A percentile compares a stretch with the other conserved stretches of the same genome.
Evolutionary conservation across 2,113 vertebrate species (phyloP).

Genomic region (Ochotona princeps): DNA sequence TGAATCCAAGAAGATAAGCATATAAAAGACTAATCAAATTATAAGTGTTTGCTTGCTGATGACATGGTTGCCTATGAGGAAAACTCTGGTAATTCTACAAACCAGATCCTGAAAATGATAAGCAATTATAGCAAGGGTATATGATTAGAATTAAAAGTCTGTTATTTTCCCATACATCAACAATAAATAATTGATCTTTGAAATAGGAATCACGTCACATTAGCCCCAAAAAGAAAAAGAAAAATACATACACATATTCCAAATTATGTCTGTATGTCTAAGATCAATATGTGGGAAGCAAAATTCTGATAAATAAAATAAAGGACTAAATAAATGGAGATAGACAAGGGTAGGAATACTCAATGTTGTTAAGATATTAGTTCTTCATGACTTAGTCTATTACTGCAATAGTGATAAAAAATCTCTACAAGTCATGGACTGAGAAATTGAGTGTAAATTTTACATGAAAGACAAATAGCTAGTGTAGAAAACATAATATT

Average conservation of each 20-base stretch:
- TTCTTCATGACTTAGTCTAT: not conserved
- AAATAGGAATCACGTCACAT: slow-evolving; percentile 1
- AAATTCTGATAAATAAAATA: not conserved
- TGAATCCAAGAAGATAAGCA: not conserved
- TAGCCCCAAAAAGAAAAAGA: not conserved
- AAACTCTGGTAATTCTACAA: not conserved
- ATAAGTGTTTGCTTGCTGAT: not conserved
- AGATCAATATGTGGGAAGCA: not conserved
- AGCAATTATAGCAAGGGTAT: not conserved
- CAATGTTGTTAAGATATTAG: not conserved
- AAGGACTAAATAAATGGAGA: not conserved
- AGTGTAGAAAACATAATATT: not conserved
- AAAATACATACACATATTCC: no score
- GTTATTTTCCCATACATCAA: not conserved
- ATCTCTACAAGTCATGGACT: not conserved
- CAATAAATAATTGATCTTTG: slow-evolving; percentile 5
- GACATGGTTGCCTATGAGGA: not conserved
- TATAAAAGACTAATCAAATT: not conserved
- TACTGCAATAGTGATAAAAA: not conserved
- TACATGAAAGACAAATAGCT: not conserved
- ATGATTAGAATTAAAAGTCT: not conserved
- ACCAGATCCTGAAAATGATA: not conserved
- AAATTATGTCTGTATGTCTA: not conserved
- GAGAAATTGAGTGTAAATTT: not conserved
- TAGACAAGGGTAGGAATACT: not conserved